These are phyloP conservation scores for Cataglyphis livida DNA, from an alignment of 2,888 invertebrate species.

Conservation along the genomic window DNA sequence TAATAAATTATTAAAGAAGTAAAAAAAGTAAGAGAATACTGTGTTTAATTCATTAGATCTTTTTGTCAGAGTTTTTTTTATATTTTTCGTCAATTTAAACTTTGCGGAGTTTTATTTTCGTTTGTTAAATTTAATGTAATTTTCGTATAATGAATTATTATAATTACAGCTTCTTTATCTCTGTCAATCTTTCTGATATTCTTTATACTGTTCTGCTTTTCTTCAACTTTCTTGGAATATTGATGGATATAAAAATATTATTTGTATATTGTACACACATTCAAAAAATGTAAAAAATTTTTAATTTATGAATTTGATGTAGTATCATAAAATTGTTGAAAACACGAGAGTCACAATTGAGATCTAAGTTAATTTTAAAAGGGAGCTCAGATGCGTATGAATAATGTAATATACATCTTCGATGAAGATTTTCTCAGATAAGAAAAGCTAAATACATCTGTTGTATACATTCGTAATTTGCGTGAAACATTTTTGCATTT, in stretches of 20 bases:
- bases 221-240: constrained; percentile 12
- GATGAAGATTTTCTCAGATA: not conserved
- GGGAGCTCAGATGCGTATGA: constrained; percentile 14
- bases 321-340: constrained; percentile 1
- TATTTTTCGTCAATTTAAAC: constrained; percentile 1
- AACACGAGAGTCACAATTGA: not conserved
- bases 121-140: not conserved
- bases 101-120: not conserved
- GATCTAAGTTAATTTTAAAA: constrained; percentile 10
- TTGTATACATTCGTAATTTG: constrained; percentile 41
- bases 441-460: constrained; percentile 41
- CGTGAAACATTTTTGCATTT: constrained; percentile 39
- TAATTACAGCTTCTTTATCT: not conserved
- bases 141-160: constrained; percentile 5
- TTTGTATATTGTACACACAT: constrained; percentile 21
- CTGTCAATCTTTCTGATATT: constrained; percentile 20
- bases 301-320: not conserved
- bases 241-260: constrained; percentile 26
- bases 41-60: not conserved
- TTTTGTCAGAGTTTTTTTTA: not conserved
- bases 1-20: not conserved
- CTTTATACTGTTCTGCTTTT: constrained; percentile 12
- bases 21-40: not conserved
- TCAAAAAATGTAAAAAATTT: not conserved
- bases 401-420: constrained; percentile 35